Percentiles rank a stretch among this genome's conserved stretches.
These are phyloP conservation scores for Gastrophryne carolinensis DNA, from an alignment of 2,797 vertebrate species.

Conservation along the genomic window DNA sequence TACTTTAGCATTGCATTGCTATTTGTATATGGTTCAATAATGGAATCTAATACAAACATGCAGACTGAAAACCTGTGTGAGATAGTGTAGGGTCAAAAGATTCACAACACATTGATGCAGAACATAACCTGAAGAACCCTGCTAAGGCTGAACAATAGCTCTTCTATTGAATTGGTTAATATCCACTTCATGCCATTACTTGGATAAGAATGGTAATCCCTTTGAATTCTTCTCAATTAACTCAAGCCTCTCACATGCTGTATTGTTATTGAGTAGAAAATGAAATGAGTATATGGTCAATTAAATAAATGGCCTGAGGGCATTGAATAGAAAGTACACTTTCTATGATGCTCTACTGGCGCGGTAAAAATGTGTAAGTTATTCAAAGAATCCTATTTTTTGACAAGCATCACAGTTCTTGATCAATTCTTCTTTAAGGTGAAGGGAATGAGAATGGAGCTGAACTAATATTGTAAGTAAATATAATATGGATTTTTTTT, in stretches of 20 bases:
- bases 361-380: conserved; percentile 31
- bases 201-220: conserved; percentile 8
- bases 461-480: conserved; percentile 32
- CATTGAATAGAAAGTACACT: conserved; percentile 12
- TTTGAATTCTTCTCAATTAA: conserved; percentile 21
- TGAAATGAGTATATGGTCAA: conserved; percentile 37
- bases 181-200: conserved; percentile 28
- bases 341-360: conserved; percentile 13
- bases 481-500: conserved; percentile 17
- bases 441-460: conserved; percentile 14
- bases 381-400: conserved; percentile 30
- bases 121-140: background rate
- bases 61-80: background rate
- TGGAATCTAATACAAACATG: background rate
- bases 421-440: conserved; percentile 24
- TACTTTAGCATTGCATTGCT: background rate
- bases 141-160: conserved; percentile 9
- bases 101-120: conserved; percentile 6
- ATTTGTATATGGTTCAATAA: conserved; percentile 10
- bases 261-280: conserved; percentile 35
- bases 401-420: conserved; percentile 35
- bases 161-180: conserved; percentile 8
- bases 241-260: conserved; percentile 18
- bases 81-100: conserved; percentile 16
- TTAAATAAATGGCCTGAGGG: conserved; percentile 35